These are phyloP conservation scores for Zootoca vivipara DNA, from an alignment of 2,113 vertebrate species.

Conservation along the genomic window DNA sequence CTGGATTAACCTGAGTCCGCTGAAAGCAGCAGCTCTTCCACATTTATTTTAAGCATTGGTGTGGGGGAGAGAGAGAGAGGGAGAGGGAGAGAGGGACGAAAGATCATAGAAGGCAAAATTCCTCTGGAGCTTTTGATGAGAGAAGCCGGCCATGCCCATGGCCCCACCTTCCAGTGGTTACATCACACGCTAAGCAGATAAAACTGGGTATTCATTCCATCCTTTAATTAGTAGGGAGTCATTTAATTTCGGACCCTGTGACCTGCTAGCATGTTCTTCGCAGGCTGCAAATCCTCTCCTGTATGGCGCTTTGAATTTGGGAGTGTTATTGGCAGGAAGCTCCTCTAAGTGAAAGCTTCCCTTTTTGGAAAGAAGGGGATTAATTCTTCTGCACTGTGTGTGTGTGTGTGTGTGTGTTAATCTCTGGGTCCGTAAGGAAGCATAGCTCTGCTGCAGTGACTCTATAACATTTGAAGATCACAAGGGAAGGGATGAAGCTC, in stretches of 20 bases:
- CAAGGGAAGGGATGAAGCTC: no score
- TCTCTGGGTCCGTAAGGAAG: no score
- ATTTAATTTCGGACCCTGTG: not conserved
- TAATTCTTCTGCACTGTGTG: rapidly evolving
- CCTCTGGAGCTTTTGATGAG: not conserved
- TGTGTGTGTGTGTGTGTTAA: not conserved
- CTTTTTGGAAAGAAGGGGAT: not conserved
- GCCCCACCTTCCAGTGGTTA: not conserved
- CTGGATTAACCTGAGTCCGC: not conserved
- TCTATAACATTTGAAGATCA: no score
- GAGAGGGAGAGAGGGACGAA: rapidly evolving
- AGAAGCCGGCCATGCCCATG: no score
- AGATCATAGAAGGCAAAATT: not conserved
- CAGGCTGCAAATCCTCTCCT: rapidly evolving
- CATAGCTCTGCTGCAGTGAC: no score
- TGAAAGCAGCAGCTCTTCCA: not conserved
- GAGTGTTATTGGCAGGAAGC: not conserved
- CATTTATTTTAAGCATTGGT: not conserved
- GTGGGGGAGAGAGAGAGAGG: not conserved
- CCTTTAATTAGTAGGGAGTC: not conserved
- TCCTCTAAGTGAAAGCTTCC: not conserved
- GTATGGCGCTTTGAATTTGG: not conserved
- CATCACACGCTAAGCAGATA: not conserved
- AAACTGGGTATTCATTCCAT: not conserved
- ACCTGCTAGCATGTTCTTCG: rapidly evolving